phyloP scores from a whole-genome alignment of 2,888 invertebrate genomes.

The Axea sp. region DNA sequence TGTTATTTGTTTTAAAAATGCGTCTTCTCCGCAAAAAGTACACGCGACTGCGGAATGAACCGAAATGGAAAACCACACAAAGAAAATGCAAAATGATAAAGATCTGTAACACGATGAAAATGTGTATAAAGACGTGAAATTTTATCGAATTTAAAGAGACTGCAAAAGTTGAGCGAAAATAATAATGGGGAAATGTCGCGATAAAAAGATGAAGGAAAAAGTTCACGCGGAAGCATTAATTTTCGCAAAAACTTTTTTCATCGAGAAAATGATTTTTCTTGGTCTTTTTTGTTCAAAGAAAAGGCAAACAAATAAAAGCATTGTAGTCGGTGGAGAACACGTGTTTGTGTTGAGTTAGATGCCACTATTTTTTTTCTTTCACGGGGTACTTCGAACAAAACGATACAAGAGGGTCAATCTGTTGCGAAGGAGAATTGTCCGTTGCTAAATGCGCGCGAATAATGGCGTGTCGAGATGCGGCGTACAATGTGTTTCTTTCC shows the following conservation, averaged over 20 bases:
- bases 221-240: constrained; percentile 1
- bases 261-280: constrained; percentile 6
- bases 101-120: too few relatives aligned
- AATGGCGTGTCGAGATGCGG: constrained; percentile 32
- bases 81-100: too few relatives aligned
- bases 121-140: too few relatives aligned
- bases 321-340: neutral
- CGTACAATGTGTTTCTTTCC: constrained; percentile 27
- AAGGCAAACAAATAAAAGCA: constrained; percentile 13
- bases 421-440: constrained; percentile 33
- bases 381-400: constrained; percentile 21
- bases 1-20: too few relatives aligned
- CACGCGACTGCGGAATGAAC: too few relatives aligned
- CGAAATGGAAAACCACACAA: too few relatives aligned
- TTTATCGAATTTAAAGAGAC: too few relatives aligned
- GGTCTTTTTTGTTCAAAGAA: constrained; percentile 1
- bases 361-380: constrained; percentile 32
- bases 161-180: too few relatives aligned
- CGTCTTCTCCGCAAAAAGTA: too few relatives aligned
- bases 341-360: constrained; percentile 6
- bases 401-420: constrained; percentile 42
- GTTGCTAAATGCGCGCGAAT: constrained; percentile 41
- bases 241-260: constrained; percentile 4
- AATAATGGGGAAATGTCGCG: too few relatives aligned
- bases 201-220: neutral